A percentile compares a stretch with the other conserved stretches of the same genome.
phyloP scores from a whole-genome alignment of 2,797 vertebrate genomes.

The Darevskia mixta region DNA sequence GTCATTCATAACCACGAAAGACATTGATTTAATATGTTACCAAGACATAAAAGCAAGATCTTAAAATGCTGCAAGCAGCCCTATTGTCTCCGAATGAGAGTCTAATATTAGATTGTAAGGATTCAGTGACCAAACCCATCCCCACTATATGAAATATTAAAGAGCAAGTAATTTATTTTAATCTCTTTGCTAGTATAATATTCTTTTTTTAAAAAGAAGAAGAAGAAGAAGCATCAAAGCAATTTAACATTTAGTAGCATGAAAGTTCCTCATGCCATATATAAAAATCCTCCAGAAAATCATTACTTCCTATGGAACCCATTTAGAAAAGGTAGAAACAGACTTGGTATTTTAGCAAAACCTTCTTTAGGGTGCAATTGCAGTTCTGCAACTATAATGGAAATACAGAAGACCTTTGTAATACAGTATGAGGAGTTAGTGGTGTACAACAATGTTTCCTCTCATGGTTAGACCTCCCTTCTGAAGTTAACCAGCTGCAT shows the following conservation, averaged over 20 bases:
- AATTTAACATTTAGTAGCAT: constrained; percentile 7
- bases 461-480: too few relatives aligned
- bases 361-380: neutral
- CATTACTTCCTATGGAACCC: neutral
- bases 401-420: neutral
- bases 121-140: constrained; percentile 60
- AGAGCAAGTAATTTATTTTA: constrained; percentile 51
- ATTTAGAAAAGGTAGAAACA: neutral
- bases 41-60: constrained; percentile 56
- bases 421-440: too few relatives aligned
- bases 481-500: too few relatives aligned
- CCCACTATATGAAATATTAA: constrained; percentile 59
- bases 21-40: constrained; percentile 60
- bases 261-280: neutral
- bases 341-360: neutral
- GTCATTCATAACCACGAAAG: constrained; percentile 64
- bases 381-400: neutral
- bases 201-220: constrained; percentile 18
- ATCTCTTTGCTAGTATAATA: constrained; percentile 41
- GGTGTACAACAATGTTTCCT: too few relatives aligned
- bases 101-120: constrained; percentile 68
- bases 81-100: constrained; percentile 65
- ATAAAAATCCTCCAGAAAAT: constrained; percentile 4
- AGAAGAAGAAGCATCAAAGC: neutral
- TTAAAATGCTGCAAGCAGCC: constrained; percentile 65